Evolutionary conservation across 2,888 invertebrate species (phyloP), one percentile per base, ranked within the genome.

Genomic region (Macrosiphum euphorbiae): DNA sequence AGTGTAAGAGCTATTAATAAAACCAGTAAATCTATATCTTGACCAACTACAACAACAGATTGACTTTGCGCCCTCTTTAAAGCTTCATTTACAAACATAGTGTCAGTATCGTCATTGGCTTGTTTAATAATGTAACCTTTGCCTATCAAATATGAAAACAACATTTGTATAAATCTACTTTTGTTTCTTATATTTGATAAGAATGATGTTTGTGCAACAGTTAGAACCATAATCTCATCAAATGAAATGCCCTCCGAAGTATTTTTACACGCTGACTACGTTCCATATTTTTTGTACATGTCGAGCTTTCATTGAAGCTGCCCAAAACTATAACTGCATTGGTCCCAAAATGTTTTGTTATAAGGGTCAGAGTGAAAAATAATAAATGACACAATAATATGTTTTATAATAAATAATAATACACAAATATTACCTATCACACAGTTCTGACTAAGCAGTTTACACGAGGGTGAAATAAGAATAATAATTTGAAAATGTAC

Each of bases 21-120:
- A 47, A 95, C 95, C n/a, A 95, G 94, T 35, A 95, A 90, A 94
- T 95, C 95, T n/a, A 95, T 94, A 58, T 95, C 95, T 94, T 95
- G 20, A 35, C n/a, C n/a, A n/a, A n/a, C 52, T 52, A 88, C 88
- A 94, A n/a, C 95, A 94, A 47, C 95, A 90, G 26, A 94, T 94
- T 52, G 50, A 41, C 44, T 44, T 28, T 84, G 78, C 84, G 92
- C 52, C 47, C 78, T 94, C 20, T 55, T 87, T 16, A 94, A 67
- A 41, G 94, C 94, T 44, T 94, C 94, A 35, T 94, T 55, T 10
- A 95, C 94, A 78, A 95, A 95, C 16, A 94, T 47, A 11, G 92
- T 61, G 90, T 95, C 95, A 26, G 94, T 95, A 89, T 95, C 94
- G 88, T 84, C 92, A 52, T 52, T 47, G 26, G 94, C 94, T 67